Evolutionary conservation across 2,888 invertebrate genomes (phyloP), one percentile per base, ranked within the genome.

Genomic region (Yponomeuta evonymella): DNA sequence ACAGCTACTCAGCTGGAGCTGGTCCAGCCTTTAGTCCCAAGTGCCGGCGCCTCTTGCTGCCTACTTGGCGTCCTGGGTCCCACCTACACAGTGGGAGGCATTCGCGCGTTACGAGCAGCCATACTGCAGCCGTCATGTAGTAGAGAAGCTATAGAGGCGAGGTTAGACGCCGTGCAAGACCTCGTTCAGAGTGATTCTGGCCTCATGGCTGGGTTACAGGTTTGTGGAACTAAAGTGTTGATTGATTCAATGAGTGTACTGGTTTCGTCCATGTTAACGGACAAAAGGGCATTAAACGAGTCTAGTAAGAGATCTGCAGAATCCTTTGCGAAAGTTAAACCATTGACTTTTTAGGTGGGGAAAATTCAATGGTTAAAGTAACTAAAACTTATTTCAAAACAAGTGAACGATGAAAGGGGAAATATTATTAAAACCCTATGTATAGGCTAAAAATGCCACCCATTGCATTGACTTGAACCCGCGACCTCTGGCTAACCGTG

Each of bases 41-140:
- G 90, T 62, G 89, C 89, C 4, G 91, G 93, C 0, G 81, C 83
- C 0, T 86, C 89, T 0, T 89, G 91, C 74, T 90, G 92, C 71
- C 81, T 93, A 0, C 77, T 93, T 36, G 92, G 92, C 5, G 87
- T 88, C 69, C 83, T 86, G 74, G 93, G 89, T 75, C 93, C 84
- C 71, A 89, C 86, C 8, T 88, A 87, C 76, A 90, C 89, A 75
- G 89, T 65, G 12, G 95, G 96, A 71, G 98, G 98, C 0, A 93
- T 94, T 30, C 92, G 97, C 73, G 93, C 96, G 51, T 88, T 98
- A n/a, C 90, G 98, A 71, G 95, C 97, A 0, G 94, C 95, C 70
- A 95, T 98, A 74, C 88, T 97, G 10, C 96, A 96, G 82, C 98
- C 98, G 0, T 94, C 95, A 0, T 95, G 94, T 78, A 93, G 95